Base-by-base conservation (phyloP, 1,140 invertebrate genomes). In the Drosophila biarmipes region DNA sequence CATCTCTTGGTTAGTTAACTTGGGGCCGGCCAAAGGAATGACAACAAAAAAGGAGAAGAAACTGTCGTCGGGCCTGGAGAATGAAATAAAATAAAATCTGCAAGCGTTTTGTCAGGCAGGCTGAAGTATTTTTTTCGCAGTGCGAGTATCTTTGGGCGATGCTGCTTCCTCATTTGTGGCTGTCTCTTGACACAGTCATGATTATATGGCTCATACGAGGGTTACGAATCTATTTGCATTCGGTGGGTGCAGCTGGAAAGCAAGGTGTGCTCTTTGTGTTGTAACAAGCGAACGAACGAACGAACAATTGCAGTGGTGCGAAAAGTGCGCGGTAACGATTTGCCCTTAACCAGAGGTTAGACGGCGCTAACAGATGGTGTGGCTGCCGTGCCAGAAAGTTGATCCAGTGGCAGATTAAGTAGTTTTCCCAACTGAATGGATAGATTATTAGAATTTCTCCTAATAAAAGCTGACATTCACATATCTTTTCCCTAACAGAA, bases 91-190 rank as follows among this genome's bases (percentile, higher is more conserved):
- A 84, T 82, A 67, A 79, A 79, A 69, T 69, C 63, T 69, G 71
- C 55, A 78, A 84, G 78, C 80, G 74, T 84, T 84, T 84, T 84
- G 80, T 84, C 80, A 84, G 79, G 45, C 56, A 34, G 59, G 79
- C 74, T 49, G 21, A 66, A 34, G 21, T 42, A 29, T 67, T 40
- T 48, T 27, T n/a, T 48, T 59, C 12, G 10, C 10, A 19, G 11
- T 14, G 12, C 15, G 7, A n/a, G 19, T 46, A 12, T 21, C 0
- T 17, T 15, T 31, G 8, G 1, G 29, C 7, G n/a, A 12, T 48
- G 35, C 27, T 38, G 71, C 72, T 75, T 75, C 72, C 72, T 75
- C 72, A 75, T 75, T 75, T 72, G 49, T 40, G 72, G 24, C 38
- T 51, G 69, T 21, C 21, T 21, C 21, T 21, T 56, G 64, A 74